These are phyloP conservation scores for Hemistola chrysoprasaria DNA, from an alignment of 2,888 invertebrate species.

Conservation along the genomic window DNA sequence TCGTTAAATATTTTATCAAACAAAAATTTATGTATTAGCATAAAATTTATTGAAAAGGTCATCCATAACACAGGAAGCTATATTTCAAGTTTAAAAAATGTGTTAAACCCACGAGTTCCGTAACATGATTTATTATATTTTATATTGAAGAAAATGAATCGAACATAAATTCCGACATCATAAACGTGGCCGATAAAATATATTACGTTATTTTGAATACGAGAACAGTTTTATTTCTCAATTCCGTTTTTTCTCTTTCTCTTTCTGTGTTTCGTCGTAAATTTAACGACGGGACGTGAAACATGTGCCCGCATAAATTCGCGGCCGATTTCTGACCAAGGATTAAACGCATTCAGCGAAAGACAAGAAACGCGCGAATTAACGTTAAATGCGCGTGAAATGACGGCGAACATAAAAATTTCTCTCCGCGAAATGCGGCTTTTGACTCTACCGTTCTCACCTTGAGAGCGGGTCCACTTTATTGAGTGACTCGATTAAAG, in stretches of 20 bases:
- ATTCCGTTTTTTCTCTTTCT: slow-evolving; percentile 54
- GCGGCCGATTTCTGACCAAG: slow-evolving; percentile 51
- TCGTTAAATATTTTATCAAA: slow-evolving; percentile 29
- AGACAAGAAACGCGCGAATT: slow-evolving; percentile 68
- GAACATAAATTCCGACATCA: slow-evolving; percentile 55
- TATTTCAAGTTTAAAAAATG: slow-evolving; percentile 38
- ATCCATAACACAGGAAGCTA: slow-evolving; percentile 46
- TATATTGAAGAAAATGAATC: slow-evolving; percentile 51
- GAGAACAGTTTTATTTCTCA: slow-evolving; percentile 64
- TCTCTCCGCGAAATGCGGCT: slow-evolving; percentile 60
- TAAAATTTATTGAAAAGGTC: slow-evolving; percentile 40
- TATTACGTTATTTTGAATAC: slow-evolving; percentile 59
- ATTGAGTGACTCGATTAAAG: slow-evolving; percentile 70
- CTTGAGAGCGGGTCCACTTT: slow-evolving; percentile 61
- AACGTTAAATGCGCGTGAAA: slow-evolving; percentile 76
- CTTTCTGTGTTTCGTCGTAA: slow-evolving; percentile 43
- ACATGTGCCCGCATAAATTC: slow-evolving; percentile 57
- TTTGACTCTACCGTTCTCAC: slow-evolving; percentile 65
- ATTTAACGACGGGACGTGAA: slow-evolving; percentile 52
- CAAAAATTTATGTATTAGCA: slow-evolving; percentile 28
- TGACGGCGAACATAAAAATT: slow-evolving; percentile 72
- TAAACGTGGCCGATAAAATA: slow-evolving; percentile 58
- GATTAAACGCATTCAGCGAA: slow-evolving; percentile 55
- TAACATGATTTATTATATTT: slow-evolving; percentile 54
- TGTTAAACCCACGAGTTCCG: slow-evolving; percentile 45